phyloP scores from a whole-genome alignment of 2,797 vertebrate genomes.

The Bovichtus variegatus region DNA sequence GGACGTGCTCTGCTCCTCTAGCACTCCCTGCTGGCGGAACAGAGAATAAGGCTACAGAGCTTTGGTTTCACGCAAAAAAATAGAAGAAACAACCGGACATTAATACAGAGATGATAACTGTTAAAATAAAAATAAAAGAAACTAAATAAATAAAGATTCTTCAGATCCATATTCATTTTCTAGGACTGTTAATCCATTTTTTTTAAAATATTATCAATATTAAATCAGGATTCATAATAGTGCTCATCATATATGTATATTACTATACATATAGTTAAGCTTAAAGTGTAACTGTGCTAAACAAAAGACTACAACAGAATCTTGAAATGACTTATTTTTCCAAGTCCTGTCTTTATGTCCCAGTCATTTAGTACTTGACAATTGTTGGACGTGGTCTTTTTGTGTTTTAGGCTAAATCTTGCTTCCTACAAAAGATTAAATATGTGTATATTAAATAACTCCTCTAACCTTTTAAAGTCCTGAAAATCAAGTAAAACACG shows the following conservation, averaged over 20 bases:
- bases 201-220: not conserved
- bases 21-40: constrained; percentile 67
- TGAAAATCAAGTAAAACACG: not conserved
- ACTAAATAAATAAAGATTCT: not conserved
- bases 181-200: not conserved
- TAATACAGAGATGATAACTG: not conserved
- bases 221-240: not conserved
- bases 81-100: not conserved
- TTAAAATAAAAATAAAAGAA: not conserved
- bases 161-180: not conserved
- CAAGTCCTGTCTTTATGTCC: not conserved
- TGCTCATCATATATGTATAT: no score
- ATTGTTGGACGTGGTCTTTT: not conserved
- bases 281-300: not conserved
- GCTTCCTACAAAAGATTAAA: not conserved
- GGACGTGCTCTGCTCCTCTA: constrained; percentile 20
- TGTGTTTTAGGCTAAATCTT: not conserved
- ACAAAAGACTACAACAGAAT: not conserved
- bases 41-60: not conserved
- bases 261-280: no score
- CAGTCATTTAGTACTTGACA: not conserved
- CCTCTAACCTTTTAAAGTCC: not conserved
- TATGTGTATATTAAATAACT: not conserved
- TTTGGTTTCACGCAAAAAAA: not conserved
- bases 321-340: not conserved